A percentile compares a stretch with the other conserved stretches of the same genome.
Evolutionary conservation across 1,140 invertebrate genomes (phyloP).

Genomic region (Phortica variegata): DNA sequence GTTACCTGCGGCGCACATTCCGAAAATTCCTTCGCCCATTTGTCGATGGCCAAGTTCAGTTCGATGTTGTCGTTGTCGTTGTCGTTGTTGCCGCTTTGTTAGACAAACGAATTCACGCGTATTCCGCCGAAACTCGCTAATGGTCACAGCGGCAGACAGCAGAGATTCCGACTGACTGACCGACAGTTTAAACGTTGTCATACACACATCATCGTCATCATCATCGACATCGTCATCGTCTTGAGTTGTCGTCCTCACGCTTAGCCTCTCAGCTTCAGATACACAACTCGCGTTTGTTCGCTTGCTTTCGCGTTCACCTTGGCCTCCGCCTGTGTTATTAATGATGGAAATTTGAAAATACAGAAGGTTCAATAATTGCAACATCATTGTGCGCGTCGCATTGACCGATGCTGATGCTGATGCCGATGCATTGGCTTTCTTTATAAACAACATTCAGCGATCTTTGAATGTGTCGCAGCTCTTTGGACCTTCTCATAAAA

Average conservation of each 20-base stretch:
- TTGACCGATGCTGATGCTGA: no score
- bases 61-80: background rate
- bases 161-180: no score
- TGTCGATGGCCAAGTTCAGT: no score
- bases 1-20: slow-evolving; percentile 48
- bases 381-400: slow-evolving; percentile 46
- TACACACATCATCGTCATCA: no score
- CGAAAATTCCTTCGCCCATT: slow-evolving; percentile 23
- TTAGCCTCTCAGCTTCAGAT: background rate
- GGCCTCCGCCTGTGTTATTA: slow-evolving; percentile 57
- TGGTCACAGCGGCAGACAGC: slow-evolving; percentile 41
- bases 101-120: slow-evolving; percentile 51
- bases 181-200: no score
- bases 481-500: slow-evolving; percentile 12
- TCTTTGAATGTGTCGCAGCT: slow-evolving; percentile 7
- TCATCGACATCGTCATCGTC: no score
- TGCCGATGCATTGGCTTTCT: slow-evolving; percentile 29
- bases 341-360: slow-evolving; percentile 58
- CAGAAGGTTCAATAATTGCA: slow-evolving; percentile 58
- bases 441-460: background rate
- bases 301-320: slow-evolving; percentile 35
- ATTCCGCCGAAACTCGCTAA: slow-evolving; percentile 56
- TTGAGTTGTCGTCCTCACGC: slow-evolving; percentile 13
- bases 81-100: slow-evolving; percentile 46
- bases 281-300: background rate